Evolutionary conservation across 2,888 invertebrate species (phyloP), one percentile per base, ranked within the genome.

Genomic region (Brachylomia viminalis): DNA sequence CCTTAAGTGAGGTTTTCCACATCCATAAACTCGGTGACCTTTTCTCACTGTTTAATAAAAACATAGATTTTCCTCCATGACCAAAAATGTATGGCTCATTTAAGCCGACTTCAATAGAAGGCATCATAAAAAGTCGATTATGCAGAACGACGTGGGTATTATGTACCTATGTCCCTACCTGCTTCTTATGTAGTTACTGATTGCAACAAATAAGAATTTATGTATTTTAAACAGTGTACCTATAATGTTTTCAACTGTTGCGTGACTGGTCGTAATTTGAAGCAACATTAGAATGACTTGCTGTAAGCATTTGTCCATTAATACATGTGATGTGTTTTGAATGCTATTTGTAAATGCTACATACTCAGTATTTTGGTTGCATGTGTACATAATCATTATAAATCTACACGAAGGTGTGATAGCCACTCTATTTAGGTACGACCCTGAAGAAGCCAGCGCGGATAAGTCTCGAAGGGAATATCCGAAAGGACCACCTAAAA

Each of bases 211-310:
- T 15, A 59, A n/a, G n/a, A n/a, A n/a, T 23, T 7, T 45, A 13
- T 13, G 17, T 45, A 45, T 42, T 61, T 20, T 52, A 58, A 65
- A 45, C 13, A 61, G 6, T 56, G 23, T 58, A 23, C 47, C 11
- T 72, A 49, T 68, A 68, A 20, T 47, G 8, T 65, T 3, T 15
- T 62, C 27, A 17, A 65, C 23, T 42, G n/a, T 71, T 58, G 75
- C 75, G 80, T 75, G 80, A 75, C 66, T 67, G 38, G 33, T 72
- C 15, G 20, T 62, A 74, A 74, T 74, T 61, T 17, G 47, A 49
- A 61, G 23, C 38, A 74, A 56, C 61, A 49, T 66, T 70, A 45
- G 30, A 80, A 70, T 80, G 54, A 45, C 15, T 67, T 54, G 33
- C 47, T 52, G 33, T 49, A 27, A 49, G 56, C 38, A 45, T 38